phyloP scores from a whole-genome alignment of 1,140 invertebrate genomes.

The Bombus difficillimus region DNA sequence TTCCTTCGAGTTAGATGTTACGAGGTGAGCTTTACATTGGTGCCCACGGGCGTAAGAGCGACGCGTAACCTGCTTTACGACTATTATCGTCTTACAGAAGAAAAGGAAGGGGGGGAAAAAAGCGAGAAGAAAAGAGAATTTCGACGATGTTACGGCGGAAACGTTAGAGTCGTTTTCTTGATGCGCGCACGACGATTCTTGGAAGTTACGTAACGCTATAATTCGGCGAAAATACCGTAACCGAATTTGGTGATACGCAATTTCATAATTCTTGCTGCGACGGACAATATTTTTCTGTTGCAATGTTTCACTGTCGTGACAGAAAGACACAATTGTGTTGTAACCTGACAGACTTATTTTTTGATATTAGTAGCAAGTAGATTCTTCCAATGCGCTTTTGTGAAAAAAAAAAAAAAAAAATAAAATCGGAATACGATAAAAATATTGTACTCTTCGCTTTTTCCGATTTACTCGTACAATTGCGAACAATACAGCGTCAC shows the following conservation, averaged over 20 bases:
- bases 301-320: too few relatives aligned
- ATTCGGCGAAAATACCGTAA: conserved; percentile 26
- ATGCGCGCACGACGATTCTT: neutral
- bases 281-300: neutral
- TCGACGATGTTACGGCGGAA: conserved; percentile 40
- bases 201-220: conserved; percentile 36
- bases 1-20: conserved; percentile 66
- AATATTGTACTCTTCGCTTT: neutral
- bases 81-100: neutral
- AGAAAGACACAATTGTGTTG: neutral
- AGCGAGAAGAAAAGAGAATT: conserved; percentile 34
- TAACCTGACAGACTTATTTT: too few relatives aligned
- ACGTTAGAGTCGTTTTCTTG: conserved; percentile 19
- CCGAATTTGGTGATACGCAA: neutral
- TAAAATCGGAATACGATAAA: neutral
- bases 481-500: too few relatives aligned
- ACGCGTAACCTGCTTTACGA: conserved; percentile 55
- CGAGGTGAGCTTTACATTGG: conserved; percentile 62
- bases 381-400: neutral
- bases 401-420: neutral
- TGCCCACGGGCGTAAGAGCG: conserved; percentile 44
- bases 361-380: too few relatives aligned
- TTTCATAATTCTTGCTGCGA: neutral
- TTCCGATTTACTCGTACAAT: neutral
- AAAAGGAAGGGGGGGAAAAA: neutral